Evolutionary conservation across 2,797 vertebrate genomes (phyloP).

Genomic region (Chlorospingus semifuscus): DNA sequence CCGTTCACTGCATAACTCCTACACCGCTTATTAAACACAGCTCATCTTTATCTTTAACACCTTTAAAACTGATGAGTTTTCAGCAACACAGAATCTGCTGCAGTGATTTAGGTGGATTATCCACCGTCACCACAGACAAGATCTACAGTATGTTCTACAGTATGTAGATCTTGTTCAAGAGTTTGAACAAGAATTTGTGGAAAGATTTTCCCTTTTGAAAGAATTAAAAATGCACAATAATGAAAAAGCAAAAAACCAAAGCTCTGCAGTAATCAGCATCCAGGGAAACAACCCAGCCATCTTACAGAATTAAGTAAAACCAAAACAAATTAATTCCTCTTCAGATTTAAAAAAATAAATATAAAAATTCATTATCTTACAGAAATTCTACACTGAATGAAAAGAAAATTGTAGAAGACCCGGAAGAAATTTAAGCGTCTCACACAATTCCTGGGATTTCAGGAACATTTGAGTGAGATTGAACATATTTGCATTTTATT

Average conservation of each 20-base stretch:
- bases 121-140: not conserved
- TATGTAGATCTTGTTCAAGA: not conserved
- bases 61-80: not conserved
- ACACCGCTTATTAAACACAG: not conserved
- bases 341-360: not conserved
- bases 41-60: not conserved
- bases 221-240: not conserved
- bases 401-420: not conserved
- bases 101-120: not conserved
- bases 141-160: not conserved
- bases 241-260: not conserved
- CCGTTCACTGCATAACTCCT: not conserved
- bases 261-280: not conserved
- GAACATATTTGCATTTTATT: not conserved
- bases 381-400: not conserved
- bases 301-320: not conserved
- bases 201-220: not conserved
- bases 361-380: accelerated
- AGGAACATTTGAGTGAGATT: not conserved
- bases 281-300: not conserved
- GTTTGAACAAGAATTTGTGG: not conserved
- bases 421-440: not conserved
- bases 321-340: not conserved
- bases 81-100: not conserved
- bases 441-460: not conserved